Evolutionary conservation across 2,888 invertebrate species (phyloP).

Genomic region (Dorcus parallelipipedus): DNA sequence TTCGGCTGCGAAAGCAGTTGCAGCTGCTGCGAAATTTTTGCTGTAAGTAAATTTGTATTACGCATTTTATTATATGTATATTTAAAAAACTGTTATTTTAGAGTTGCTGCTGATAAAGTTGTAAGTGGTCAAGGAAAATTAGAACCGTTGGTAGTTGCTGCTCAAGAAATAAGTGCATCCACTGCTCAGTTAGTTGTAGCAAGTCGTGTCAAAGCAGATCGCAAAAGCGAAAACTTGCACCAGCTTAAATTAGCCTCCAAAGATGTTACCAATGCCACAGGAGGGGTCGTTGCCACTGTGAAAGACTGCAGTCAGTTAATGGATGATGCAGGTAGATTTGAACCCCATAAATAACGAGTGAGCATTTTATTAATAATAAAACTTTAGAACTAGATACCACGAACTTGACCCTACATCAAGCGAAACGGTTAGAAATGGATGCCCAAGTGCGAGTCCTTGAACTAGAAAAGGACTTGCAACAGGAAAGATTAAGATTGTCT

Average conservation of each 20-base stretch:
- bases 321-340: conserved; percentile 67
- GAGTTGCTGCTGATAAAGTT: conserved; percentile 89
- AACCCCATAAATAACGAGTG: not conserved
- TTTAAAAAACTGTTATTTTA: conserved; percentile 37
- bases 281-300: conserved; percentile 86
- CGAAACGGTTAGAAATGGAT: conserved; percentile 96
- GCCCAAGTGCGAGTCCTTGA: conserved; percentile 92
- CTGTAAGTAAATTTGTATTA: conserved; percentile 64
- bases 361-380: not conserved
- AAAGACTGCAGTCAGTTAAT: conserved; percentile 84
- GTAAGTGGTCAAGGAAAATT: conserved; percentile 81
- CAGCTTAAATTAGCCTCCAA: conserved; percentile 83
- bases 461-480: conserved; percentile 85
- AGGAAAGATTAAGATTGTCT: conserved; percentile 80
- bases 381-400: conserved; percentile 80
- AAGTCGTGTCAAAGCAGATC: conserved; percentile 91
- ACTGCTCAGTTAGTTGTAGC: conserved; percentile 98
- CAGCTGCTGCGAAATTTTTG: conserved; percentile 89
- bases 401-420: conserved; percentile 86
- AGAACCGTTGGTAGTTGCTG: conserved; percentile 92
- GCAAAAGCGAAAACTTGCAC: conserved; percentile 73
- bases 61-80: not conserved
- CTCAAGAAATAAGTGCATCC: conserved; percentile 93
- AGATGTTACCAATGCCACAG: conserved; percentile 87
- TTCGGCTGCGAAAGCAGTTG: conserved; percentile 97